Evolutionary conservation across 53 echinoderm and acorn worm genomes (phyloP), one percentile per base, ranked within the genome.

Genomic region (Holothuria scabra): DNA sequence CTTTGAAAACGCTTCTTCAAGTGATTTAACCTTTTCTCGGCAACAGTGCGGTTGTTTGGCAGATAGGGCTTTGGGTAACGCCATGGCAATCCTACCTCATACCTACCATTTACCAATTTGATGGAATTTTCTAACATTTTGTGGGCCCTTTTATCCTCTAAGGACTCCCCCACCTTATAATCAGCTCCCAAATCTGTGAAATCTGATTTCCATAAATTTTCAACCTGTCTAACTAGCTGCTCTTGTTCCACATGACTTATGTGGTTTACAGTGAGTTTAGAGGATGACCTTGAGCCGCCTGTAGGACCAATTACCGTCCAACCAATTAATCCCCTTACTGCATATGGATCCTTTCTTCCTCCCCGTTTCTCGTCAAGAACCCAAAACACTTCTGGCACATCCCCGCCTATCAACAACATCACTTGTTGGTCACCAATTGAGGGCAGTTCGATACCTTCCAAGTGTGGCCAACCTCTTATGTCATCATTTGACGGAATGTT

Each of bases 341-440:
- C 56, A 68, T 66, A 66, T 34, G 91, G 78, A 66, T 79, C 84
- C 59, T 89, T 89, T 30, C 56, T 32, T 1, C 62, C 18, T 11
- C 89, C 85, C 24, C 89, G 66, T 65, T 78, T 21, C 44, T 89
- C 78, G 1, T 88, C 88, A 28, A 83, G 28, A 9, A 72, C 83
- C 83, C 75, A 83, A 32, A 88, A 88, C 5, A 59, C 88, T 56
- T 88, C 88, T 10, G 88, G 83, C 23, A 59, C 71, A 46, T 88
- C 83, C 13, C 65, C 52, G 13, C 88, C 82, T 10, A 87, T 87
- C 32, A 87, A 60, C 7, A 87, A 25, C 60, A 12, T 67, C 5
- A 87, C 59, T 9, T 56, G 20, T 28, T 23, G 32, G 20, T 37
- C 60, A 24, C 59, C 74, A 3, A 23, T 68, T 9, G 10, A 10